Conservation (phyloP, 2,113 vertebrate species). For the Leucopsar rothschildi region DNA sequence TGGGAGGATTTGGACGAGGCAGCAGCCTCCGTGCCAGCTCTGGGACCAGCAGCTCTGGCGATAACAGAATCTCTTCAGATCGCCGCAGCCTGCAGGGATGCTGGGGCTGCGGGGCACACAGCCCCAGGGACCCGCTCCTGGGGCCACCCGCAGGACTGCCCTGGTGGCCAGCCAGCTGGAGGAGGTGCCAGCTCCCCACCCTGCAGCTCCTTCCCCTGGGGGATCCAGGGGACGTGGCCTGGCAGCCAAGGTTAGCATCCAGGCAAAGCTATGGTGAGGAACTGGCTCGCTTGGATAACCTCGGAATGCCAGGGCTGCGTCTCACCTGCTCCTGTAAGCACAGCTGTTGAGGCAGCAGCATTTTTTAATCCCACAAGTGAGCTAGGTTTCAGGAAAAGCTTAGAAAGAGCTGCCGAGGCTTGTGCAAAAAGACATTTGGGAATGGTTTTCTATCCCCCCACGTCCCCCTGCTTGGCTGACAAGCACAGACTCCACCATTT, state of each 20-base stretch:
- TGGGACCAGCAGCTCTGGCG: background rate
- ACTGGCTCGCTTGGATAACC: background rate
- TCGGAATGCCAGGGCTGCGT: background rate
- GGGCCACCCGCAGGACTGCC: accelerated
- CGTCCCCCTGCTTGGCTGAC: accelerated
- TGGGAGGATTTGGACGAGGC: background rate
- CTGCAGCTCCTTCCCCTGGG: background rate
- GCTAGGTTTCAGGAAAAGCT: slow-evolving; percentile 25
- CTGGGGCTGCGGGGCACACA: accelerated
- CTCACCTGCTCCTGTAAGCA: background rate
- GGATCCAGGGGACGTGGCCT: background rate
- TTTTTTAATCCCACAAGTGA: background rate
- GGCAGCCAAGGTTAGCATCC: background rate
- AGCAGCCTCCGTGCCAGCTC: background rate
- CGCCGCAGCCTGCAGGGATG: accelerated
- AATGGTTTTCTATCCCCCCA: background rate
- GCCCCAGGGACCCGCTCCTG: accelerated
- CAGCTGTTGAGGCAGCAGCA: background rate
- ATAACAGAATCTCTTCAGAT: background rate
- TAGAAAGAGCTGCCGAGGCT: background rate
- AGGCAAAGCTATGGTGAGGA: background rate
- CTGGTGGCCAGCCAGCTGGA: accelerated
- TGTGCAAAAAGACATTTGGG: slow-evolving; percentile 27
- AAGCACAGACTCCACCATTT: background rate
- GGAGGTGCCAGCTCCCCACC: accelerated